Base-by-base conservation (phyloP, 1,140 invertebrate species). In the Drosophila jambulina region DNA sequence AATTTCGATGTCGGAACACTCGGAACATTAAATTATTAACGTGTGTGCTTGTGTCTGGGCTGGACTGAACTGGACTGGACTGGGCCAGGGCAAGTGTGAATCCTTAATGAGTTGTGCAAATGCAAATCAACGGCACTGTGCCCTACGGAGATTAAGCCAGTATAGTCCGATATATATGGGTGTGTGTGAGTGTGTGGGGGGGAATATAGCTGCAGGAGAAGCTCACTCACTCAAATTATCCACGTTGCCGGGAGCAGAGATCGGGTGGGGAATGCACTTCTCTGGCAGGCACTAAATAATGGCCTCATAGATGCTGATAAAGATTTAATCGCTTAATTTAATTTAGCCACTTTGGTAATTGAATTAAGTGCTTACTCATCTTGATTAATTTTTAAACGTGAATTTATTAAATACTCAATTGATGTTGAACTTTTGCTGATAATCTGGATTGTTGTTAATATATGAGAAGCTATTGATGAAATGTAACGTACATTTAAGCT, bases 1-100 rank as follows among this genome's bases (percentile, higher is more conserved):
- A 67, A 71, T 72, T 74, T 67, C 57, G 61, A 74, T 77, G 72
- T 48, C 40, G 62, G 54, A 68, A 49, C 72, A 76, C 63, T 59
- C 34, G 42, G 57, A 70, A 64, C 45, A 63, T 80, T 84, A 45
- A 74, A 78, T 85, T 70, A 85, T 80, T 74, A 45, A 79, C 19
- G 51, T 27, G 38, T 57, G 19, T 36, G 4, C 43, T 12, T 6
- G 43, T 48, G 23, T 43, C 42, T 17, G 25, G 23, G 45, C 6
- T 19, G 48, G 3, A n/a, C 15, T 15, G 23, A 6, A 7, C 3
- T n/a, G 49, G 23, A 2, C 8, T 4, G 6, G 21, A n/a, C n/a
- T n/a, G 5, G 54, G 38, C 9, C 34, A 29, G 46, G 54, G 29
- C 49, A 45, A 67, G 75, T 70, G 80, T 64, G 51, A 79, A 75